A percentile compares a stretch with the other conserved stretches of the same genome.
These are phyloP conservation scores for Tanytarsus gracilentus DNA, from an alignment of 2,888 invertebrate genomes.

Conservation along the genomic window DNA sequence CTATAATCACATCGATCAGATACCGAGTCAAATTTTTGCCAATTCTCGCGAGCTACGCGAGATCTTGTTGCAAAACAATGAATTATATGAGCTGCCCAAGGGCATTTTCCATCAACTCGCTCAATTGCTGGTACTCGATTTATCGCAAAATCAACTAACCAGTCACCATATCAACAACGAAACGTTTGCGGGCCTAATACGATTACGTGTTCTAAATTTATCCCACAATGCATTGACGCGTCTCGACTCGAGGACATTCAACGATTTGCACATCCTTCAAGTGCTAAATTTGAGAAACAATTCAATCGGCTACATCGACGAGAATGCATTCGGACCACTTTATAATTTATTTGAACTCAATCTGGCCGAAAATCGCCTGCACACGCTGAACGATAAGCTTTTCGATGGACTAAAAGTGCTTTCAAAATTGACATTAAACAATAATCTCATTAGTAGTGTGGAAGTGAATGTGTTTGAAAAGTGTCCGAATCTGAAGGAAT, in stretches of 20 bases:
- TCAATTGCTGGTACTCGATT: slow-evolving; percentile 72
- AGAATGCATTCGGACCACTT: slow-evolving; percentile 76
- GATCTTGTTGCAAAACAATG: slow-evolving; percentile 75
- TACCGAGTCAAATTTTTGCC: slow-evolving; percentile 73
- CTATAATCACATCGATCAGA: slow-evolving; percentile 68
- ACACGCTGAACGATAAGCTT: slow-evolving; percentile 68
- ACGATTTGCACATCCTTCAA: slow-evolving; percentile 77
- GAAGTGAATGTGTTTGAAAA: slow-evolving; percentile 77
- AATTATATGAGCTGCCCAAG: slow-evolving; percentile 69
- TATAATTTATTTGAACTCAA: slow-evolving; percentile 85
- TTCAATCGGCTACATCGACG: slow-evolving; percentile 79
- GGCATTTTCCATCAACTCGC: slow-evolving; percentile 77
- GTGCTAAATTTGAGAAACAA: slow-evolving; percentile 78
- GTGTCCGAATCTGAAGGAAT: slow-evolving; percentile 78
- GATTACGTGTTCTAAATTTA: slow-evolving; percentile 73
- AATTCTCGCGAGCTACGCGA: slow-evolving; percentile 64
- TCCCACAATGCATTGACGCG: slow-evolving; percentile 75
- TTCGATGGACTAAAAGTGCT: slow-evolving; percentile 78
- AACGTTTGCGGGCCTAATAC: slow-evolving; percentile 77
- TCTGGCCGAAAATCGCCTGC: slow-evolving; percentile 76
- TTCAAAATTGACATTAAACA: slow-evolving; percentile 74
- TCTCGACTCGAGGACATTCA: slow-evolving; percentile 75
- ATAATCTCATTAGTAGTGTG: slow-evolving; percentile 70
- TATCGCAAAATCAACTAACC: slow-evolving; percentile 75
- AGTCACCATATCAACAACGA: slow-evolving; percentile 78